Evolutionary conservation across 2,113 vertebrate genomes (phyloP).

Genomic region (Boulengeromyrus knoepffleri): DNA sequence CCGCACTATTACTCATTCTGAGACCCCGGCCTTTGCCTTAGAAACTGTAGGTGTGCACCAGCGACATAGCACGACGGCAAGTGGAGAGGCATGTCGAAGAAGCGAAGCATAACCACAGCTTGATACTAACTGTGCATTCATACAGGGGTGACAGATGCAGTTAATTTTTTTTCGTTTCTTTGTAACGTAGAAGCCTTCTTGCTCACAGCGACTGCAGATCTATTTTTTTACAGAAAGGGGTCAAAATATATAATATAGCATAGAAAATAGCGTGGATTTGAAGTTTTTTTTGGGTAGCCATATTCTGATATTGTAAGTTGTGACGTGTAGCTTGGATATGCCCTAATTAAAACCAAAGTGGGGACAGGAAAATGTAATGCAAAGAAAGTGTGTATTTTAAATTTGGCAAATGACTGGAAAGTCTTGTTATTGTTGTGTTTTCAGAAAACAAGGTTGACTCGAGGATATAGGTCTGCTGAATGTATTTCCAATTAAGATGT

Average conservation of each 20-base stretch:
- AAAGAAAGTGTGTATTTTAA: slow-evolving; percentile 1
- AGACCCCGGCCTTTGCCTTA: slow-evolving; percentile 58
- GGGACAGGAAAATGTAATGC: slow-evolving; percentile 29
- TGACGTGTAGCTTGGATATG: slow-evolving; percentile 16
- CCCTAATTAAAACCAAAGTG: slow-evolving; percentile 49
- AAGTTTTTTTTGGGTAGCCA: neutral
- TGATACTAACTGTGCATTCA: neutral
- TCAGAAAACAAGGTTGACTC: neutral
- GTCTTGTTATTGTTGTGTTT: neutral
- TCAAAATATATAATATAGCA: neutral
- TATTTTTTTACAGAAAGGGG: neutral
- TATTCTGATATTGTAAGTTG: neutral
- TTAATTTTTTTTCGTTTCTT: neutral
- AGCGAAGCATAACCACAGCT: neutral
- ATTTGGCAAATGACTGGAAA: neutral
- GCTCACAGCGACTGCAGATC: slow-evolving; percentile 31
- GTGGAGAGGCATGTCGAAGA: slow-evolving; percentile 40
- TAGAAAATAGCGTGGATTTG: neutral
- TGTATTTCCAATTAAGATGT: slow-evolving; percentile 16
- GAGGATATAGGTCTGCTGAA: slow-evolving; percentile 2
- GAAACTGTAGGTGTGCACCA: slow-evolving; percentile 55
- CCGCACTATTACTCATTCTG: neutral
- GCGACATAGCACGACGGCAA: slow-evolving; percentile 61
- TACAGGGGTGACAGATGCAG: neutral
- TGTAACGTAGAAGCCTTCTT: neutral